These are phyloP conservation scores for Falco peregrinus DNA, from an alignment of 2,797 vertebrate species.

Conservation along the genomic window DNA sequence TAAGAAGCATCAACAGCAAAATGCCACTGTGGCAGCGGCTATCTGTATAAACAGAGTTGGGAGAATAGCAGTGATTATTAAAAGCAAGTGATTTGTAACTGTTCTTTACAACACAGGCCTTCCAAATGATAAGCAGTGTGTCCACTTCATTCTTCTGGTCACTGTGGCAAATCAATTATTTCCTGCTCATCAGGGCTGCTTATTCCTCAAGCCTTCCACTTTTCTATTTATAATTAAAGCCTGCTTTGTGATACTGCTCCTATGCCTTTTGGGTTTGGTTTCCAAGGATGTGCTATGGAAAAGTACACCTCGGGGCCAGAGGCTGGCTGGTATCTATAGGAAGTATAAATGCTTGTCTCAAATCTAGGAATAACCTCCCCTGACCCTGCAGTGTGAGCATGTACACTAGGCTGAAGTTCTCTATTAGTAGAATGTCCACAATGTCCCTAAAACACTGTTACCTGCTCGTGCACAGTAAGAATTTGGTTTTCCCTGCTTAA, in stretches of 20 bases:
- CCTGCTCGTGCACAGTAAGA: background rate
- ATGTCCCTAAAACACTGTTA: background rate
- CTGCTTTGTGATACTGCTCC: background rate
- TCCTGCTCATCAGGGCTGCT: background rate
- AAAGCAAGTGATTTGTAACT: background rate
- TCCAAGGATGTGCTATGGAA: background rate
- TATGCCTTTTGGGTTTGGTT: background rate
- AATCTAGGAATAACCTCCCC: background rate
- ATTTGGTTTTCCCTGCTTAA: background rate
- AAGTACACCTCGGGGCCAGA: background rate
- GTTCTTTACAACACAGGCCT: background rate
- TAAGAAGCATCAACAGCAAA: background rate
- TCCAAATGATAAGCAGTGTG: background rate
- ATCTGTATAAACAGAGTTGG: background rate
- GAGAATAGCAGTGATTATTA: background rate
- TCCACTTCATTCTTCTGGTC: background rate
- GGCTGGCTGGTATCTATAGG: background rate
- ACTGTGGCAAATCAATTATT: background rate
- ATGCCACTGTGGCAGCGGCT: background rate
- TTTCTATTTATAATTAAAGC: background rate
- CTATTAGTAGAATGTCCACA: background rate
- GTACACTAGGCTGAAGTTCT: background rate
- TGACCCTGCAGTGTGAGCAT: background rate
- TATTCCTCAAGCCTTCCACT: background rate
- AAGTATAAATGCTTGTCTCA: background rate